A percentile compares a stretch with the other conserved stretches of the same genome.
Conservation (phyloP, 2,797 vertebrate species). For the Coilia nasus region DNA sequence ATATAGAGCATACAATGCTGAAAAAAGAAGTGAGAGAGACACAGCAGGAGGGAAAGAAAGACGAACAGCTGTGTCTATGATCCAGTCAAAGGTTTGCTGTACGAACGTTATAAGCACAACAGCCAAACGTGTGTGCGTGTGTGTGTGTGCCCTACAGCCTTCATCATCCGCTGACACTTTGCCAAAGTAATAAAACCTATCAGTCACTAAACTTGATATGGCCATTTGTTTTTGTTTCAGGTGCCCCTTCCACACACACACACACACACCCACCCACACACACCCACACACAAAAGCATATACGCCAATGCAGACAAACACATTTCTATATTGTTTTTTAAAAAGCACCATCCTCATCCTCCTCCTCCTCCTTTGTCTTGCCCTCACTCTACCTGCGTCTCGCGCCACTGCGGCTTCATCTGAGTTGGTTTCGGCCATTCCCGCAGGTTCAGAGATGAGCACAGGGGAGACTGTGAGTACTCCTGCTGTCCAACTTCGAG, state of each 20-base stretch:
- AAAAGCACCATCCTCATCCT: not conserved
- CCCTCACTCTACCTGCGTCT: slow-evolving; percentile 49
- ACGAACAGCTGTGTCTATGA: slow-evolving; percentile 22
- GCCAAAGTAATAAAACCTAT: not conserved
- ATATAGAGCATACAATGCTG: slow-evolving; percentile 6
- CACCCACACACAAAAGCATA: not conserved
- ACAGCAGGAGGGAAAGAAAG: not conserved
- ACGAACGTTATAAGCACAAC: not conserved
- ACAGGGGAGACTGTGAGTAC: slow-evolving; percentile 43
- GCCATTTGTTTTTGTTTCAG: not conserved
- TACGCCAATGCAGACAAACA: not conserved
- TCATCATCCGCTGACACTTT: not conserved
- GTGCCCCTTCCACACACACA: not conserved
- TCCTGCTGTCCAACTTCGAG: slow-evolving; percentile 36
- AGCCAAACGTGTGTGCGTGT: not conserved
- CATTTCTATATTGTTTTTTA: not conserved
- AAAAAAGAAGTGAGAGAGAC: not conserved
- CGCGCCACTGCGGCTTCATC: slow-evolving; percentile 45
- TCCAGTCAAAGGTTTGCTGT: not conserved
- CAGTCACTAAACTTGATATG: not conserved
- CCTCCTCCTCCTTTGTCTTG: too few species aligned
- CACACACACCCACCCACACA: not conserved
- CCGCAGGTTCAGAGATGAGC: slow-evolving; percentile 30
- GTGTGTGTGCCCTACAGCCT: not conserved
- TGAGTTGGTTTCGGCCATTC: slow-evolving; percentile 49